Evolutionary conservation across 2,113 vertebrate genomes (phyloP).

Genomic region (Caloenas nicobarica): DNA sequence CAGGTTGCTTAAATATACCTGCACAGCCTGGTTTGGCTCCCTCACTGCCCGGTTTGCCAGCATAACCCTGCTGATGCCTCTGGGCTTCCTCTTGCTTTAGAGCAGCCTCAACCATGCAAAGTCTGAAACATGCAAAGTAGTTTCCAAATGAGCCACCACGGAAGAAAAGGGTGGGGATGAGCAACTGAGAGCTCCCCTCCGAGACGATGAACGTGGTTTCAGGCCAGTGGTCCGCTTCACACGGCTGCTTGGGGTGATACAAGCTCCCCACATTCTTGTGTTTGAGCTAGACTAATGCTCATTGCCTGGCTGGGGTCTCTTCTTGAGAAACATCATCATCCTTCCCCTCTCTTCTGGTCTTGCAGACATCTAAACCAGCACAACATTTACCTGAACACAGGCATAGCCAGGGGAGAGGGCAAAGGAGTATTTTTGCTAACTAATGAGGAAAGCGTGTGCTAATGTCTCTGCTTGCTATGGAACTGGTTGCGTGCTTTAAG

Average conservation of each 20-base stretch:
- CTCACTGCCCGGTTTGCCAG: neutral
- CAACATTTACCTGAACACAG: neutral
- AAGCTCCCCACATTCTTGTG: fast-evolving
- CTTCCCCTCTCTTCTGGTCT: neutral
- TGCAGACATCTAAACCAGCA: neutral
- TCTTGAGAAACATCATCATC: neutral
- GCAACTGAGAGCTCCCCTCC: neutral
- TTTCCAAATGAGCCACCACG: neutral
- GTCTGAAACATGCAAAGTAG: neutral
- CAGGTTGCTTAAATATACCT: fast-evolving
- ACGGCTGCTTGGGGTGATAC: fast-evolving
- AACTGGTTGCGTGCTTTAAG: neutral
- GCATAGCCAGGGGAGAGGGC: neutral
- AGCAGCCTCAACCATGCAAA: neutral
- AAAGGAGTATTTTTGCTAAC: neutral
- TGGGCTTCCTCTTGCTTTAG: neutral
- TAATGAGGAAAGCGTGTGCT: neutral
- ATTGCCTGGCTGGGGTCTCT: neutral
- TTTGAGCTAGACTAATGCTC: neutral
- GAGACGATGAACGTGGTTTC: neutral
- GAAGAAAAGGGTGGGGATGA: neutral
- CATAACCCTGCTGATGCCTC: fast-evolving
- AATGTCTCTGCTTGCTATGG: neutral
- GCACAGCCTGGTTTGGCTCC: neutral
- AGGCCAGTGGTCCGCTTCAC: neutral